A percentile compares a stretch with the other conserved stretches of the same genome.
phyloP scores from a whole-genome alignment of 2,797 vertebrate species.

The Lateolabrax maculatus region DNA sequence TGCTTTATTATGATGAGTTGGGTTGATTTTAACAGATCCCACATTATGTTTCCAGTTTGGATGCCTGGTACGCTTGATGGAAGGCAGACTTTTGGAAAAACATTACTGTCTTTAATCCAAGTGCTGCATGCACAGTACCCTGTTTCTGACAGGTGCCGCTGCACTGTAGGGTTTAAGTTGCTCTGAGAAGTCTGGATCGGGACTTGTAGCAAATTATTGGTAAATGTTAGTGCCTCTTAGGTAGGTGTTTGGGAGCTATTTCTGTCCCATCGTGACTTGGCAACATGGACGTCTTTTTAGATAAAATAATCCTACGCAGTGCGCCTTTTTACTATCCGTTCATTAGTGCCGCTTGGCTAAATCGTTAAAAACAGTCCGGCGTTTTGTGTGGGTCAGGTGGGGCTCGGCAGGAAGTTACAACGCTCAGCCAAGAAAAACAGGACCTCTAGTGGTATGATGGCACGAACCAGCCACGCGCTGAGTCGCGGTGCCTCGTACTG shows the following conservation, averaged over 20 bases:
- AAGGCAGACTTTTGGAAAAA: not conserved
- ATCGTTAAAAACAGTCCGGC: slow-evolving; percentile 45
- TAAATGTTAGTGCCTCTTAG: accelerated
- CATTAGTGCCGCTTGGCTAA: slow-evolving; percentile 42
- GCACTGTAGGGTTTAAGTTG: not conserved
- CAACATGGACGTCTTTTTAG: not conserved
- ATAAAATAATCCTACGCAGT: not conserved
- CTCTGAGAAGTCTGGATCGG: no score
- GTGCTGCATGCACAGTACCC: not conserved
- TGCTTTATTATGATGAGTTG: slow-evolving; percentile 4
- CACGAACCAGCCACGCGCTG: slow-evolving; percentile 2
- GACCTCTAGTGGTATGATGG: slow-evolving; percentile 20
- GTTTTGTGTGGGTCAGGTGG: slow-evolving; percentile 57
- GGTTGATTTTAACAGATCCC: not conserved
- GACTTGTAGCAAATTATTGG: not conserved
- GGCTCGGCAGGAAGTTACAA: slow-evolving; percentile 43
- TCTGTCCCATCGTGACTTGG: slow-evolving; percentile 16
- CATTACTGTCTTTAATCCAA: not conserved
- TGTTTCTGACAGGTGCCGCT: slow-evolving; percentile 3
- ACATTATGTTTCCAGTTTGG: not conserved
- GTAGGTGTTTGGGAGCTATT: not conserved
- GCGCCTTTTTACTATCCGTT: slow-evolving; percentile 27
- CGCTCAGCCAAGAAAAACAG: slow-evolving; percentile 56
- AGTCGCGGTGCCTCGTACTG: slow-evolving; percentile 39
- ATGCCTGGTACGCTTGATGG: not conserved